A percentile compares a stretch with the other conserved stretches of the same genome.
Conservation (phyloP, 2,113 vertebrate genomes). For the Poecilia latipinna region DNA sequence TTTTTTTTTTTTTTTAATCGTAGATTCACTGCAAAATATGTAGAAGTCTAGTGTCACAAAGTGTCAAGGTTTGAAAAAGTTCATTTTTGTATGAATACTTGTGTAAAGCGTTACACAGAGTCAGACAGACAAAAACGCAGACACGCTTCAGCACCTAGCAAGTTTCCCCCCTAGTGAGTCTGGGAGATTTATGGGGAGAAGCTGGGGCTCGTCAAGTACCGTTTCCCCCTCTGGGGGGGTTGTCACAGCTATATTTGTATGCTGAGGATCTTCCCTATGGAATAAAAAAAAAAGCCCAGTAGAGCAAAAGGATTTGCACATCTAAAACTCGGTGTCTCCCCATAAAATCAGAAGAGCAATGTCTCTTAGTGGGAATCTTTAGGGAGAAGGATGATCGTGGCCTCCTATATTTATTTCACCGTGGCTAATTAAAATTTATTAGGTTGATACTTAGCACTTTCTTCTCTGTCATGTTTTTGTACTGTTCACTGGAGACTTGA, state of each 20-base stretch:
- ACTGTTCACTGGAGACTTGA: slow-evolving; percentile 29
- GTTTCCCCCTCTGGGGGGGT: slow-evolving; percentile 45
- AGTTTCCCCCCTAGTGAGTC: slow-evolving; percentile 62
- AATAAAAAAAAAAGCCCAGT: slow-evolving; percentile 57
- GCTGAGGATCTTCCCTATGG: slow-evolving; percentile 59
- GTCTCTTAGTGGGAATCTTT: slow-evolving; percentile 58
- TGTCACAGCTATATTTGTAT: slow-evolving; percentile 76
- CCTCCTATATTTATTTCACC: slow-evolving; percentile 52
- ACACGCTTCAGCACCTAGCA: slow-evolving; percentile 55
- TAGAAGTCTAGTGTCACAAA: too few relatives aligned
- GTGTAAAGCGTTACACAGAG: neutral
- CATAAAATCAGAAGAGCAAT: slow-evolving; percentile 34
- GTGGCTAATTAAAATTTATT: slow-evolving; percentile 62
- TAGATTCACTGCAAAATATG: too few relatives aligned
- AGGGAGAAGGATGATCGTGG: slow-evolving; percentile 43
- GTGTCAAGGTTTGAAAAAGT: too few relatives aligned
- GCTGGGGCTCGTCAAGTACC: slow-evolving; percentile 66
- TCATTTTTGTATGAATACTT: neutral
- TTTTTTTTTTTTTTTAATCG: too few relatives aligned
- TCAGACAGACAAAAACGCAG: neutral
- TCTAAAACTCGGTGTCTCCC: slow-evolving; percentile 48
- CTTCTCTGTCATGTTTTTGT: slow-evolving; percentile 10
- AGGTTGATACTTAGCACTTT: slow-evolving; percentile 21
- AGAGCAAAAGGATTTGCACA: slow-evolving; percentile 51
- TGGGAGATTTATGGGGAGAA: slow-evolving; percentile 78